Evolutionary conservation across 2,888 invertebrate genomes (phyloP), one percentile per base, ranked within the genome.

Genomic region (Ophion costatus): DNA sequence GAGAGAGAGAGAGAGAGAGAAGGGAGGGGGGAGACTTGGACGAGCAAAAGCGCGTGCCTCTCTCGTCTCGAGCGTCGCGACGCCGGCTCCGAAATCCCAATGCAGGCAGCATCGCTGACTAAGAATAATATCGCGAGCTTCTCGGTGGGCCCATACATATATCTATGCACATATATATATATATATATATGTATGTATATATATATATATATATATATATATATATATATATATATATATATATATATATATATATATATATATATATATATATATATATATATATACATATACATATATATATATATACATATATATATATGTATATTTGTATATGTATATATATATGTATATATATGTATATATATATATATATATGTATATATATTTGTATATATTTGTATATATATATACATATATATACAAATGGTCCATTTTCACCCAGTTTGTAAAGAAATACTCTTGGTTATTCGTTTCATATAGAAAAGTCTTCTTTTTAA

Each of bases 71-170:
- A 77, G 85, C 86, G 82, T 78, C 85, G 86, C 87, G 85, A 88
- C 87, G 88, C 86, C 87, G 87, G 80, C 86, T 86, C 82, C 69
- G 82, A 88, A 87, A 83, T 85, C 85, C 80, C 83, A 85, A 88
- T 87, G 87, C 83, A 83, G 80, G 83, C 82, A 85, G 83, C 80
- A 86, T 84, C 87, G 77, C 66, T 56, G 82, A 89, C 93, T 93
- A 93, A 92, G 90, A 93, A 92, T 93, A 93, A 92, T 90, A 88
- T 86, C 82, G 66, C 74, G 76, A 63, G 76, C 74, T 73, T 59
- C 64, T 69, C 75, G 63, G 74, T 69, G 64, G 66, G 80, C 61
- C 67, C 66, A n/a, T 79, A 64, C 57, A 38, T 86, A 33, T 67
- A 61, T 67, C 74, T 80, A 74, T 51, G 57, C 75, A n/a, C 61